Conservation (phyloP, 2,797 vertebrate species). For the Scarus forsteni region DNA sequence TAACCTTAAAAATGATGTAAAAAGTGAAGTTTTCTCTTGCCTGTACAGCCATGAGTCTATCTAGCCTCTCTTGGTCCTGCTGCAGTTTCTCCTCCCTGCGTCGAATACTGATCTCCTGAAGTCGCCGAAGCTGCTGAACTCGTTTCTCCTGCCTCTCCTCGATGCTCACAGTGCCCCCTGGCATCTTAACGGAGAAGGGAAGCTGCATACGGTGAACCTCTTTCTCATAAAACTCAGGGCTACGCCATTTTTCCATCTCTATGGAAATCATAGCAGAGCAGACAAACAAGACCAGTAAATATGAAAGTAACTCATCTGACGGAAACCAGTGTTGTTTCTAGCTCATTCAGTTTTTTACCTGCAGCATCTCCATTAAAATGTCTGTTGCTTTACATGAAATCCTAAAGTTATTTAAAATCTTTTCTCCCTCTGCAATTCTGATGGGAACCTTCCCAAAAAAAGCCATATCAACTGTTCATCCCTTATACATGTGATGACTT, state of each 20-base stretch:
- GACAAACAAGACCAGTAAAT: background rate
- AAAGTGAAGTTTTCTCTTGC: slow-evolving; percentile 54
- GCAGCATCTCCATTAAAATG: background rate
- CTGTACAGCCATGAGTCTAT: slow-evolving; percentile 91
- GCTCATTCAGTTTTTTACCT: background rate
- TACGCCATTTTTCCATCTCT: slow-evolving; percentile 95
- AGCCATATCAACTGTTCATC: background rate
- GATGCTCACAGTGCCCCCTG: slow-evolving; percentile 86
- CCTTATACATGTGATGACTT: background rate
- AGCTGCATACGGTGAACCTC: slow-evolving; percentile 97
- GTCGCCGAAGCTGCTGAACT: slow-evolving; percentile 92
- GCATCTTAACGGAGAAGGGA: slow-evolving; percentile 91
- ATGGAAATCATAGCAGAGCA: background rate
- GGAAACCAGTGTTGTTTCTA: background rate
- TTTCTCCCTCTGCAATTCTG: background rate
- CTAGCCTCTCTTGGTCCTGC: slow-evolving; percentile 93
- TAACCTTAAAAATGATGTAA: too few species aligned
- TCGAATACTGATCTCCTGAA: slow-evolving; percentile 93
- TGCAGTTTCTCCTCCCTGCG: slow-evolving; percentile 94
- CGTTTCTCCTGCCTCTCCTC: slow-evolving; percentile 94
- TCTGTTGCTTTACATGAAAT: too few species aligned
- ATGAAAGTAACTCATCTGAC: background rate
- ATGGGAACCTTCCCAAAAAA: background rate
- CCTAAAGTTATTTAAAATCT: background rate
- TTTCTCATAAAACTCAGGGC: slow-evolving; percentile 92